Percentiles rank a stretch among this genome's conserved stretches.
Evolutionary conservation across 1,140 invertebrate species (phyloP).

Genomic region (Ceratina calcarata): DNA sequence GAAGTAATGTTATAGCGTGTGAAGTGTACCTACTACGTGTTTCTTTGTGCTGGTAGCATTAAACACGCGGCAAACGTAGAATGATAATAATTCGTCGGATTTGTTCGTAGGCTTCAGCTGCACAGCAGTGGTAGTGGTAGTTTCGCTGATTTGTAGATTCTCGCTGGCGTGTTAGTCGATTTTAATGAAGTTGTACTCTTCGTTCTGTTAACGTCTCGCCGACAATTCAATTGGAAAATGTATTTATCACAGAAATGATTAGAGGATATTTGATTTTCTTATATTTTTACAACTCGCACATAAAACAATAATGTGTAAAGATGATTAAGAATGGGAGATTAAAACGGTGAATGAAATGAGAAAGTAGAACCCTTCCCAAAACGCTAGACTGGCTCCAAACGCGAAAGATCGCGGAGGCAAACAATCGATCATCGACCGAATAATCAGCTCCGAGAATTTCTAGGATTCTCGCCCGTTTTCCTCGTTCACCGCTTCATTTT

Average conservation of each 20-base stretch:
- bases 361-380: too few relatives aligned
- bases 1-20: slow-evolving; percentile 6
- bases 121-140: background rate
- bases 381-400: background rate
- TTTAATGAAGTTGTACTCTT: background rate
- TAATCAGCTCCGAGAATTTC: background rate
- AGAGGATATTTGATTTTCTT: too few relatives aligned
- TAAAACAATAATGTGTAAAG: too few relatives aligned
- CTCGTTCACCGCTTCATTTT: background rate
- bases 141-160: slow-evolving; percentile 6
- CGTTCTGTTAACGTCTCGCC: background rate
- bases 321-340: background rate
- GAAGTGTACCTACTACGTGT: background rate
- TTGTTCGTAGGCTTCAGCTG: background rate
- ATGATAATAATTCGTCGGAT: slow-evolving; percentile 6
- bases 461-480: background rate
- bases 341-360: too few relatives aligned
- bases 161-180: background rate
- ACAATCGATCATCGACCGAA: background rate
- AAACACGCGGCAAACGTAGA: background rate
- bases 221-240: background rate
- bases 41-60: slow-evolving; percentile 1
- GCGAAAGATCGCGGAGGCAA: background rate
- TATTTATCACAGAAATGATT: too few relatives aligned
- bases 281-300: background rate